Percentiles rank a stretch among this genome's conserved stretches.
Conservation (phyloP, 2,888 invertebrate genomes). For the Epistrophe eligans region DNA sequence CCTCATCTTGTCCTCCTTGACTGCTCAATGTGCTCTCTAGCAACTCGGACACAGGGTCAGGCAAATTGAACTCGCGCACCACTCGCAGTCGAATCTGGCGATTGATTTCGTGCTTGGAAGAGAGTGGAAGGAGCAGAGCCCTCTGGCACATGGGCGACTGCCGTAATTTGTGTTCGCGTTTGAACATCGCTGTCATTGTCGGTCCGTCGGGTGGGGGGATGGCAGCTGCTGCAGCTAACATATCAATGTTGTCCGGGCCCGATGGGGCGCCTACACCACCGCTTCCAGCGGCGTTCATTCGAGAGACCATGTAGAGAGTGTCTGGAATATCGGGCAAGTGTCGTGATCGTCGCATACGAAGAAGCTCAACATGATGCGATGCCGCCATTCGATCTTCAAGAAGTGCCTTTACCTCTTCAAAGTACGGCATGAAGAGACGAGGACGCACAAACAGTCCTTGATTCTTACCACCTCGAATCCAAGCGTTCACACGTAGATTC, state of each 20-base stretch:
- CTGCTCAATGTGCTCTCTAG: slow-evolving; percentile 85
- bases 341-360: slow-evolving; percentile 89
- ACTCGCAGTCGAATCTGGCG: slow-evolving; percentile 93
- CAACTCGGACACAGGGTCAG: slow-evolving; percentile 93
- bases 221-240: slow-evolving; percentile 87
- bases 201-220: slow-evolving; percentile 91
- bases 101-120: slow-evolving; percentile 91
- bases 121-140: slow-evolving; percentile 90
- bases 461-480: slow-evolving; percentile 90
- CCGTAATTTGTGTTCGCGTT: slow-evolving; percentile 93
- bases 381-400: slow-evolving; percentile 92
- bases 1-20: slow-evolving; percentile 76
- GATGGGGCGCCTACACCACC: slow-evolving; percentile 78
- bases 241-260: slow-evolving; percentile 86
- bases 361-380: slow-evolving; percentile 89
- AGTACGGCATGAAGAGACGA: slow-evolving; percentile 96
- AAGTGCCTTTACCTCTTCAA: slow-evolving; percentile 95
- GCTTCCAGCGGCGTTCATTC: slow-evolving; percentile 81
- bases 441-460: slow-evolving; percentile 92
- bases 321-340: slow-evolving; percentile 95
- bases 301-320: slow-evolving; percentile 93
- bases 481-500: slow-evolving; percentile 89
- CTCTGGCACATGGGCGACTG: slow-evolving; percentile 91
- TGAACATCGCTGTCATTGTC: slow-evolving; percentile 91
- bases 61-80: slow-evolving; percentile 96